Conservation (phyloP, 1,140 invertebrate genomes). For the Leptopilina boulardi region DNA sequence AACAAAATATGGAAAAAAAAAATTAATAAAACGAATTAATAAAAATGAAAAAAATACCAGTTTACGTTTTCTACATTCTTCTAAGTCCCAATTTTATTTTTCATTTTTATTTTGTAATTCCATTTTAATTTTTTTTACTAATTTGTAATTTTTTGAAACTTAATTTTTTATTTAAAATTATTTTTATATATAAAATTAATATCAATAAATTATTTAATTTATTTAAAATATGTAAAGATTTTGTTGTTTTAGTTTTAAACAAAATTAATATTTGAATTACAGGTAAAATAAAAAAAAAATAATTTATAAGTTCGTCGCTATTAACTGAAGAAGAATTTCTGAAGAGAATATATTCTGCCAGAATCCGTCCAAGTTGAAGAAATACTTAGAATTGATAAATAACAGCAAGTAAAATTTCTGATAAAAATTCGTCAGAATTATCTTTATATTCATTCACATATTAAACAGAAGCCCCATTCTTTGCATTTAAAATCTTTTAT, state of each 20-base stretch:
- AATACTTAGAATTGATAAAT: conserved; percentile 1
- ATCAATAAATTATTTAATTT: no score
- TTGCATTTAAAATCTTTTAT: conserved; percentile 66
- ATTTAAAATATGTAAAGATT: no score
- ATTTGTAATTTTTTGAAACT: no score
- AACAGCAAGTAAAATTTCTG: no score
- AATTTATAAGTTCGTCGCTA: background rate
- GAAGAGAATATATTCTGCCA: conserved; percentile 56
- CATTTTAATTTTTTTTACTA: background rate
- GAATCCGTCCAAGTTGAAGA: conserved; percentile 47
- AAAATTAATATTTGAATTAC: background rate
- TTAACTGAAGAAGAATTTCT: conserved; percentile 47
- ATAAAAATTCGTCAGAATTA: conserved; percentile 13
- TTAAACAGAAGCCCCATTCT: conserved; percentile 66
- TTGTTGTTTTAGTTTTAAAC: background rate
- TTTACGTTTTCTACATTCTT: conserved; percentile 43
- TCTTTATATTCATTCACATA: conserved; percentile 35
- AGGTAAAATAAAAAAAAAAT: background rate
- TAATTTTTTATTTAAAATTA: no score
- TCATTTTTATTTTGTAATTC: background rate
- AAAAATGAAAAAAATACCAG: conserved; percentile 64
- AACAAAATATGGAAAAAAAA: conserved; percentile 77
- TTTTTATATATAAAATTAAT: no score
- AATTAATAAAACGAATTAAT: conserved; percentile 76
- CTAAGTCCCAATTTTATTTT: conserved; percentile 37